A percentile compares a stretch with the other conserved stretches of the same genome.
Conservation (phyloP, 2,113 vertebrate genomes). For the Probosciger aterrimus region DNA sequence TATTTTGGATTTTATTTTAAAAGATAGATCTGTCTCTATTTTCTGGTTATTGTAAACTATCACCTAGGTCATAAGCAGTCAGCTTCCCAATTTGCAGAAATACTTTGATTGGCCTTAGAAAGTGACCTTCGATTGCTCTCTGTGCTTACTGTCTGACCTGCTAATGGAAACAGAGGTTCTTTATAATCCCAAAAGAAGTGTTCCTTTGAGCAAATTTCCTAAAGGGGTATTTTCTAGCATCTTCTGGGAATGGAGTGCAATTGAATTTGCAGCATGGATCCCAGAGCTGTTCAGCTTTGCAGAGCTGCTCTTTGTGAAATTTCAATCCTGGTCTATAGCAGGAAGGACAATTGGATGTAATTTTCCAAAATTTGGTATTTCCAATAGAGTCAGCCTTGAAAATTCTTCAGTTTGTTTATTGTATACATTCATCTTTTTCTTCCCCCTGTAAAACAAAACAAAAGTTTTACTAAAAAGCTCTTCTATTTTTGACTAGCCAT, state of each 20-base stretch:
- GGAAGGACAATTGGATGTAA: neutral
- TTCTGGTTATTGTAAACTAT: neutral
- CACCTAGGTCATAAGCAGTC: neutral
- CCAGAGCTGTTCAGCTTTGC: neutral
- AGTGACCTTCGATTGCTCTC: neutral
- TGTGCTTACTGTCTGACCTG: neutral
- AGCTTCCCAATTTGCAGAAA: neutral
- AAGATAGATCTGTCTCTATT: neutral
- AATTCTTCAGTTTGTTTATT: neutral
- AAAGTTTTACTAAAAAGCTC: neutral
- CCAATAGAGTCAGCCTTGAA: neutral
- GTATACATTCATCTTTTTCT: neutral
- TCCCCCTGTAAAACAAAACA: neutral
- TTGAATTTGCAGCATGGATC: neutral
- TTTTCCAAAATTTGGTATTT: neutral
- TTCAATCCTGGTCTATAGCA: neutral
- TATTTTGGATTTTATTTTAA: neutral
- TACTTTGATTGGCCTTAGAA: neutral
- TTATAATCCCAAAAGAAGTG: neutral
- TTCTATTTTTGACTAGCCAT: neutral
- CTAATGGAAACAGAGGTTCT: conserved; percentile 7
- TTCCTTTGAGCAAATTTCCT: conserved; percentile 35
- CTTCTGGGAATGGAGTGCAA: neutral
- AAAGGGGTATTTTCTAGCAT: neutral
- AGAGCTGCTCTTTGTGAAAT: neutral